A percentile compares a stretch with the other conserved stretches of the same genome.
These are phyloP conservation scores for Oreortyx pictus DNA, from an alignment of 2,797 vertebrate species.

Conservation along the genomic window DNA sequence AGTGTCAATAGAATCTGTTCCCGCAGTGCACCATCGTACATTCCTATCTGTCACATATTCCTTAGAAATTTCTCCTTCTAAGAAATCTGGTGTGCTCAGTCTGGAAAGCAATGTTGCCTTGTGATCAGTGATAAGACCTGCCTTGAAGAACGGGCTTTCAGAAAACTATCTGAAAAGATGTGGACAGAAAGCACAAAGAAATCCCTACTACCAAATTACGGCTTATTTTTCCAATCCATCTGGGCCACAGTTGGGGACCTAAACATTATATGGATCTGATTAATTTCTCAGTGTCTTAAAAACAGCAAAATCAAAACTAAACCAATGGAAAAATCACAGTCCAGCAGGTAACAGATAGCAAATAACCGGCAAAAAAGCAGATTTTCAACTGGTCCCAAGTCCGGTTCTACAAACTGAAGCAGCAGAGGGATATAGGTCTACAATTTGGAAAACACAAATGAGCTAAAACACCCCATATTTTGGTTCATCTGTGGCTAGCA, in stretches of 20 bases:
- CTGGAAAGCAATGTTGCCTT: conserved; percentile 63
- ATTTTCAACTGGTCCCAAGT: background rate
- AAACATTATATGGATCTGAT: conserved; percentile 26
- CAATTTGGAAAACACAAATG: background rate
- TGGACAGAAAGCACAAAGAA: conserved; percentile 10
- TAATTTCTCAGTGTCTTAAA: background rate
- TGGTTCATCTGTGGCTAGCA: accelerated
- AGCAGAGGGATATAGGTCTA: background rate
- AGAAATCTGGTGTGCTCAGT: conserved; percentile 71
- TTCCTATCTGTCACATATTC: conserved; percentile 74
- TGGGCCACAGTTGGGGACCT: background rate
- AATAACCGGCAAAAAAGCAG: conserved; percentile 19
- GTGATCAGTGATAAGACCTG: conserved; percentile 47
- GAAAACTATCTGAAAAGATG: conserved; percentile 23
- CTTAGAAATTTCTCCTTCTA: conserved; percentile 69
- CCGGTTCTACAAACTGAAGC: background rate
- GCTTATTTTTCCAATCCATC: conserved; percentile 7
- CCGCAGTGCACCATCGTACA: conserved; percentile 60
- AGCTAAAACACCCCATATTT: background rate
- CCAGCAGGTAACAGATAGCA: background rate
- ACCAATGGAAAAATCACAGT: conserved; percentile 3
- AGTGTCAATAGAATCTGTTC: conserved; percentile 77
- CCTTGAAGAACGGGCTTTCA: conserved; percentile 28
- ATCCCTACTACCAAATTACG: background rate
- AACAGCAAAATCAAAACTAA: background rate